Conservation (phyloP, 2,113 vertebrate species). For the Willisornis vidua region DNA sequence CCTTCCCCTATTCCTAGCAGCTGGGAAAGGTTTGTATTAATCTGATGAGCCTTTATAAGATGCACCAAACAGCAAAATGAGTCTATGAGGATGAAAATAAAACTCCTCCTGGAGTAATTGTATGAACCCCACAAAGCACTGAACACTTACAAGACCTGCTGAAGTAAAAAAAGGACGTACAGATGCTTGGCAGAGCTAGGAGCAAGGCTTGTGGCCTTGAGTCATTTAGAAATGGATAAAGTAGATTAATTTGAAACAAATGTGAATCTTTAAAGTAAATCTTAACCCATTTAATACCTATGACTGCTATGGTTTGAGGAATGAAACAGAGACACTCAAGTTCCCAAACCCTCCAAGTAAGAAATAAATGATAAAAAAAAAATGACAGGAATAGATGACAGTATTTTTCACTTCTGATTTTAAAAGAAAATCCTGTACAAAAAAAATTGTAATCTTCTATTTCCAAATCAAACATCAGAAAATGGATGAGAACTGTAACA, state of each 20-base stretch:
- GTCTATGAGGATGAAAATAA: background rate
- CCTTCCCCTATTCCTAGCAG: background rate
- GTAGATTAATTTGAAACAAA: background rate
- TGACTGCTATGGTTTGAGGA: background rate
- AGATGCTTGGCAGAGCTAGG: background rate
- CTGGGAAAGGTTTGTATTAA: background rate
- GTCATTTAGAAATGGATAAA: background rate
- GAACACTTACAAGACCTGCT: background rate
- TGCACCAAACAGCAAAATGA: background rate
- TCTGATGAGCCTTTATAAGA: background rate
- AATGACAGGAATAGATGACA: fast-evolving
- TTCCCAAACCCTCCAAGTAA: background rate
- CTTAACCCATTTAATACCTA: background rate
- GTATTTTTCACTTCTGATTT: background rate
- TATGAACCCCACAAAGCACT: background rate
- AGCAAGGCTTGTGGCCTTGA: background rate
- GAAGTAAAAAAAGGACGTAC: background rate
- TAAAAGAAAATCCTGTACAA: background rate
- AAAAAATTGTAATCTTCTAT: background rate
- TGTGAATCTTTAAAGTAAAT: background rate
- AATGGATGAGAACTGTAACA: background rate
- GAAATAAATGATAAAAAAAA: background rate
- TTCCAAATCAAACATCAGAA: background rate
- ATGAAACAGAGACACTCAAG: background rate
- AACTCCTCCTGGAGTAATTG: background rate